Evolutionary conservation across 2,113 vertebrate species (phyloP).

Genomic region (Psittacus erithacus): DNA sequence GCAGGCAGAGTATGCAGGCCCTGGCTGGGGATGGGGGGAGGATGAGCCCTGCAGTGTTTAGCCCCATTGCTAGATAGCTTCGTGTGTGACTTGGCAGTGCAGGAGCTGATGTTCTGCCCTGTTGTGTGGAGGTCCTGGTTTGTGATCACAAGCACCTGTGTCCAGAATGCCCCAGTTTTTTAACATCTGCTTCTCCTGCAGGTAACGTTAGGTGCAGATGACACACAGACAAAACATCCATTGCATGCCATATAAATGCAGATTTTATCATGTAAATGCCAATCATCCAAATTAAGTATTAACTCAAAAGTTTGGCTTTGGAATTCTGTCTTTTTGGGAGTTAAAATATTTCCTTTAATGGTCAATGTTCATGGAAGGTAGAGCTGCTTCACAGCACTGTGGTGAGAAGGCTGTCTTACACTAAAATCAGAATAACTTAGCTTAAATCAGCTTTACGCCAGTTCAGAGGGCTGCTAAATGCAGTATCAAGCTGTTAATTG

Average conservation of each 20-base stretch:
- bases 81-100: background rate
- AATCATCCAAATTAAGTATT: background rate
- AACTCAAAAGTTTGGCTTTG: background rate
- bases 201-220: background rate
- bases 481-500: background rate
- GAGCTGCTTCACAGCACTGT: background rate
- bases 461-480: background rate
- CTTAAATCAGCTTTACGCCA: background rate
- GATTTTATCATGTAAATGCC: background rate
- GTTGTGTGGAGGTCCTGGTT: background rate
- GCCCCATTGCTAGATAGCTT: slow-evolving; percentile 10
- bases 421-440: background rate
- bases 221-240: background rate
- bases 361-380: background rate
- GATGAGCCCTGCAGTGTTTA: background rate
- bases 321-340: background rate
- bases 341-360: background rate
- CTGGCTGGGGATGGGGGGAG: background rate
- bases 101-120: background rate
- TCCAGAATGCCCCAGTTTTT: background rate
- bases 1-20: background rate
- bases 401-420: background rate
- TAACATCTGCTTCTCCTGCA: background rate
- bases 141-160: background rate
- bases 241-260: background rate